Percentiles rank a stretch among this genome's conserved stretches.
phyloP scores from a whole-genome alignment of 2,113 vertebrate species.

The Ahaetulla prasina region DNA sequence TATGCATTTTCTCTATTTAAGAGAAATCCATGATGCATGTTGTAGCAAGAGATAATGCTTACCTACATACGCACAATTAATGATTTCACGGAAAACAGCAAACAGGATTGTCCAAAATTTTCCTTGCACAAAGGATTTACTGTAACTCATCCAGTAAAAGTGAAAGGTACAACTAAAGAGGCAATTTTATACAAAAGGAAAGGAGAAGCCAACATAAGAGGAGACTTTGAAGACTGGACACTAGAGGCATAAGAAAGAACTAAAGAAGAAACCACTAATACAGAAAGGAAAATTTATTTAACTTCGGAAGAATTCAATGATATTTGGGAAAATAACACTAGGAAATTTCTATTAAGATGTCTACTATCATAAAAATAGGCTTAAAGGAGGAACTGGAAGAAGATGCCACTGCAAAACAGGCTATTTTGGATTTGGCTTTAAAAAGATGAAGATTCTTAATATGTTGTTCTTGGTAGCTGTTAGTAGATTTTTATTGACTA shows the following conservation, averaged over 20 bases:
- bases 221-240: background rate
- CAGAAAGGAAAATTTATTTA: background rate
- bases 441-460: background rate
- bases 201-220: background rate
- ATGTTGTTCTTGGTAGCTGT: background rate
- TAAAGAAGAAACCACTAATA: background rate
- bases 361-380: no score
- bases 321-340: background rate
- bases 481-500: background rate
- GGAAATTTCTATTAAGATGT: background rate
- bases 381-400: background rate
- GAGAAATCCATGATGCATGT: background rate
- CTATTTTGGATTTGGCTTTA: background rate
- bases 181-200: background rate
- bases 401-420: background rate
- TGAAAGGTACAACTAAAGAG: background rate
- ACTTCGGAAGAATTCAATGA: background rate
- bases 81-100: background rate
- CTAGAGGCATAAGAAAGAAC: background rate
- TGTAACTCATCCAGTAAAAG: background rate
- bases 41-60: background rate
- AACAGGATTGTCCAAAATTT: background rate
- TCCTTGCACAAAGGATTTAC: background rate
- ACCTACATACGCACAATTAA: background rate
- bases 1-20: background rate